Evolutionary conservation across 64 coral and sea anemone species (phyloP).

Genomic region (Stichodactyla helianthus): DNA sequence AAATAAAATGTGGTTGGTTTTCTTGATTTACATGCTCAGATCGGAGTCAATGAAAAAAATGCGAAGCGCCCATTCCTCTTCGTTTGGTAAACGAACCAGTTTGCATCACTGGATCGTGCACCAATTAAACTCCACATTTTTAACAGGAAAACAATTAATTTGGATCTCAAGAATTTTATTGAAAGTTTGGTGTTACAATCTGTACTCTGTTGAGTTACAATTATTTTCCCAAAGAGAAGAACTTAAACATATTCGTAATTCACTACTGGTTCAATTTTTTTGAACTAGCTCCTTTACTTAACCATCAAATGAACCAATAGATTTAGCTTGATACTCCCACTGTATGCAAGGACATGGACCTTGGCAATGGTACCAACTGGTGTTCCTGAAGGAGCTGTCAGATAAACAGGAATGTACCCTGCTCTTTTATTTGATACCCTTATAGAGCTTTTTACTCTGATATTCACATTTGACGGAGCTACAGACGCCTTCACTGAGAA

Average conservation of each 20-base stretch:
- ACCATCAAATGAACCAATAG: conserved; percentile 2
- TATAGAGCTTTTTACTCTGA: neutral
- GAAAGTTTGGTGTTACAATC: too few species aligned
- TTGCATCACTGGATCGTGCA: too few species aligned
- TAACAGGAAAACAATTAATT: too few species aligned
- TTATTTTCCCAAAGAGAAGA: neutral
- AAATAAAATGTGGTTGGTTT: neutral
- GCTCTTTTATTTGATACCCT: neutral
- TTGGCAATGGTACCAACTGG: conserved; percentile 1
- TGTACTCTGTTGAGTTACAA: too few species aligned
- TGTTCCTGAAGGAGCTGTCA: neutral
- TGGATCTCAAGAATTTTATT: too few species aligned
- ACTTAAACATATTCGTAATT: neutral
- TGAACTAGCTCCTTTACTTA: neutral
- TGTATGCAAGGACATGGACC: neutral
- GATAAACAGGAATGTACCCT: neutral
- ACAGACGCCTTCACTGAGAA: neutral
- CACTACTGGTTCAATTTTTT: neutral
- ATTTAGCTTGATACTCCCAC: neutral
- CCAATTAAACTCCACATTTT: too few species aligned
- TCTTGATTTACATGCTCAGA: neutral
- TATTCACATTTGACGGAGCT: neutral
- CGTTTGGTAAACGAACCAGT: too few species aligned
- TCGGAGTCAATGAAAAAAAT: neutral
- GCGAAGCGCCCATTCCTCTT: neutral